These are phyloP conservation scores for Babylonia areolata DNA, from an alignment of 1,140 invertebrate species.

Conservation along the genomic window DNA sequence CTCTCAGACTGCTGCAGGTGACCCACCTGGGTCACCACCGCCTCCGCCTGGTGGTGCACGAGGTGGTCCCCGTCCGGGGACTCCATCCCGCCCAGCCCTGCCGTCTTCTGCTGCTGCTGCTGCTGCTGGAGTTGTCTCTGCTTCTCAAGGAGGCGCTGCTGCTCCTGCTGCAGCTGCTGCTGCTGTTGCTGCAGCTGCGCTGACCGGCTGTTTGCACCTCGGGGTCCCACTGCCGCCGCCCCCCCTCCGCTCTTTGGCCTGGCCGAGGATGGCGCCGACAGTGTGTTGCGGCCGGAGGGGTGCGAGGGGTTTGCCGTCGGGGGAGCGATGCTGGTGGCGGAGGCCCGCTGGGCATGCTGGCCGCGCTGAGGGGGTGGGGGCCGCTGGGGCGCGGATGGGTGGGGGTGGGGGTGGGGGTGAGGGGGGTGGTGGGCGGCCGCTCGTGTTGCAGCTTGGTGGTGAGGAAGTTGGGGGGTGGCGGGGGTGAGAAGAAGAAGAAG, in stretches of 20 bases:
- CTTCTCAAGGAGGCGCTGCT: background rate
- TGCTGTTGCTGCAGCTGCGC: constrained; percentile 22
- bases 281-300: background rate
- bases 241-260: background rate
- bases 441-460: background rate
- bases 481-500: too few relatives aligned
- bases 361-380: background rate
- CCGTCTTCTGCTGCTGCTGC: constrained; percentile 3
- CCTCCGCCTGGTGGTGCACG: constrained; percentile 15
- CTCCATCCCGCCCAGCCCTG: constrained; percentile 1
- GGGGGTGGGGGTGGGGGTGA: background rate
- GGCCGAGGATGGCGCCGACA: too few relatives aligned
- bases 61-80: constrained; percentile 22
- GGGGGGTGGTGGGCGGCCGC: background rate
- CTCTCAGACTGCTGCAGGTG: constrained; percentile 27
- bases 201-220: background rate
- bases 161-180: background rate
- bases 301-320: background rate
- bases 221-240: background rate
- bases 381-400: background rate
- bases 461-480: background rate
- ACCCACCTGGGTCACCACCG: constrained; percentile 29
- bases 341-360: background rate
- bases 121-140: background rate
- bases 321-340: too few relatives aligned